Evolutionary conservation across 1,140 invertebrate genomes (phyloP), one percentile per base, ranked within the genome.

Genomic region (Pogonomyrmex barbatus): DNA sequence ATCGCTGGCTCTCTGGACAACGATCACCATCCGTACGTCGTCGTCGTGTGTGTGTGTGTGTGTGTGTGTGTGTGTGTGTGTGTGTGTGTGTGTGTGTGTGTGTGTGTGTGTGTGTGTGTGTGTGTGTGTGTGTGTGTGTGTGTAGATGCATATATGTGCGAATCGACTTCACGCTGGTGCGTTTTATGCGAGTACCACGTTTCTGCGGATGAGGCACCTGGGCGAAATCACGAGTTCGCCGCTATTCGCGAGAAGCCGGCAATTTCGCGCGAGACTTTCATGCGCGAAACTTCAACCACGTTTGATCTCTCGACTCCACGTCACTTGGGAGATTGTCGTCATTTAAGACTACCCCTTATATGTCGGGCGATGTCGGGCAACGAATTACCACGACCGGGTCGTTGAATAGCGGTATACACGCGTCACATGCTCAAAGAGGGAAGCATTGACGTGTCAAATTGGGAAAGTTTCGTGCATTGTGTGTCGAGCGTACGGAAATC

Each of bases 381-480:
- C 67, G 52, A 89, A 70, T 45, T 70, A 50, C 47, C 79, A 50
- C 71, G 39, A 63, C 63, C 77, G 52, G 78, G 58, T 36, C 50
- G 42, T 54, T 33, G 54, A 75, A 73, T 45, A 39, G 62, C 84
- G 60, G 75, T 87, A 50, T 73, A 50, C 88, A 83, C 84, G 88
- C 71, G 56, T 86, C 87, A 78, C 88, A 56, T 89, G 50, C 84
- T 90, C 83, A 81, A 91, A 87, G 82, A 83, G 82, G 45, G n/a
- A n/a, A 70, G 82, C 78, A 90, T 88, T 86, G 87, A 76, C 56
- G 52, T 79, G 77, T 85, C 83, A 90, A 91, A 91, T 91, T 91
- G 89, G 87, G 83, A 91, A 90, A 91, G 89, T 91, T 91, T 88
- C 77, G 56, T n/a, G n/a, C 81, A 79, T 81, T 88, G 71, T 56